Base-by-base conservation (phyloP, 2,113 vertebrate genomes). In the Chlorodrepanis virens region DNA sequence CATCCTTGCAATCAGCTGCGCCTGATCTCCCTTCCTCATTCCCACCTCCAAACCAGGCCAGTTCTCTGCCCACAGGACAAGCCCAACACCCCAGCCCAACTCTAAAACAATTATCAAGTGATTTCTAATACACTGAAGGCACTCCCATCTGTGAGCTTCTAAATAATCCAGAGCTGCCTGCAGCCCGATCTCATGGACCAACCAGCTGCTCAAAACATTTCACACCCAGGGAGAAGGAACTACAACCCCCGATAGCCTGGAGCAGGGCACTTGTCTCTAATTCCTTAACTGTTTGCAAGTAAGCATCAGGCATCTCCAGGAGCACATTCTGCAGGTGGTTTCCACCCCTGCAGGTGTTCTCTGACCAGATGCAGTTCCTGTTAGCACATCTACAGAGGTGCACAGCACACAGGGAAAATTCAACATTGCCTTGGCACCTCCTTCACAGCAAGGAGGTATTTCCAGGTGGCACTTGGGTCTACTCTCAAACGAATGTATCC, bases 11-110 rank as follows among this genome's bases (percentile, higher is more conserved):
- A 7, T n/a, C 63, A 35, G 8, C 23, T 8, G 9, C 3, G 11
- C n/a, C 10, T 6, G 8, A 44, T 28, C 42, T 64, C 9, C 16
- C 37, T 49, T 83, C 53, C 27, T 64, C 59, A 9, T 40, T 33
- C 20, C 49, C 47, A 53, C 50, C 50, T 29, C 52, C 72, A 33
- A 8, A 77, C 12, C 12, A n/a, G 9, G 25, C 21, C 27, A 74
- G 9, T 1, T 56, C 54, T 6, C 35, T 21, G 31, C 3, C 35
- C 37, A 5, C 0, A 0, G 53, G 28, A 56, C 54, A 67, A 5
- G 5, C 28, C 40, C 67, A 45, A 12, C 31, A 28, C 0, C 24
- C 67, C 20, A 44, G 10, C 40, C 37, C 59, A 60, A 14, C 67
- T 47, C 59, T 4, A n/a, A 52, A 85, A 64, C 33, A 27, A 47